Evolutionary conservation across 2,797 vertebrate genomes (phyloP).

Genomic region (Manis crassicaudata): DNA sequence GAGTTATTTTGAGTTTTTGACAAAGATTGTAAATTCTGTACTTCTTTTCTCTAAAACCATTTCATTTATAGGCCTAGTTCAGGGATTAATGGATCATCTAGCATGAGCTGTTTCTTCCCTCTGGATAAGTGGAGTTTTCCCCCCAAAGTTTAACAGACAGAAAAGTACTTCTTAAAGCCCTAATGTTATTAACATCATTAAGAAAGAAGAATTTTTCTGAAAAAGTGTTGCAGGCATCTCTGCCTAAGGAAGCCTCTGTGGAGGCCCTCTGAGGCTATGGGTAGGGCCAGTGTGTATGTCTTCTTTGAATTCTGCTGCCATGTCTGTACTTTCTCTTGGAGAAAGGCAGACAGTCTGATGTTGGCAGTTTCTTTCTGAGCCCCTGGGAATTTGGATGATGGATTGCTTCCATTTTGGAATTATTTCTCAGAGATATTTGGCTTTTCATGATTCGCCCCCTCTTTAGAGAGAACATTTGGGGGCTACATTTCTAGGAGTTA

Average conservation of each 20-base stretch:
- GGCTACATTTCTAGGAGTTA: neutral
- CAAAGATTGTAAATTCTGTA: slow-evolving; percentile 78
- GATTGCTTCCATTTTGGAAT: slow-evolving; percentile 43
- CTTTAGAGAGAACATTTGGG: neutral
- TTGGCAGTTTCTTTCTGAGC: neutral
- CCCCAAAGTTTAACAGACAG: slow-evolving; percentile 45
- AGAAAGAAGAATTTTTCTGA: slow-evolving; percentile 55
- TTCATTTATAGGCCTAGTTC: slow-evolving; percentile 69
- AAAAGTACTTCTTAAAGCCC: slow-evolving; percentile 45
- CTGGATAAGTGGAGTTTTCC: slow-evolving; percentile 15
- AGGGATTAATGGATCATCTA: slow-evolving; percentile 73
- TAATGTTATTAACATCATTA: slow-evolving; percentile 38
- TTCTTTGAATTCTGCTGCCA: neutral
- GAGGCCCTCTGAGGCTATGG: neutral
- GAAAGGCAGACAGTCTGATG: neutral
- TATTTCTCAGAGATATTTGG: neutral
- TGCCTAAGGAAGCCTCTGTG: slow-evolving; percentile 27
- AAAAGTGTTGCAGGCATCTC: neutral
- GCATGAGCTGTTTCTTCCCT: slow-evolving; percentile 62
- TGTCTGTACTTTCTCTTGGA: neutral
- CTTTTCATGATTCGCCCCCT: neutral
- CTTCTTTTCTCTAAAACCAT: slow-evolving; percentile 69
- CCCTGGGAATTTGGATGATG: neutral
- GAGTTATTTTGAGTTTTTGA: slow-evolving; percentile 71
- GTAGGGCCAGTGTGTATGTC: neutral